phyloP scores from a whole-genome alignment of 2,113 vertebrate species.

The Stegastes partitus region DNA sequence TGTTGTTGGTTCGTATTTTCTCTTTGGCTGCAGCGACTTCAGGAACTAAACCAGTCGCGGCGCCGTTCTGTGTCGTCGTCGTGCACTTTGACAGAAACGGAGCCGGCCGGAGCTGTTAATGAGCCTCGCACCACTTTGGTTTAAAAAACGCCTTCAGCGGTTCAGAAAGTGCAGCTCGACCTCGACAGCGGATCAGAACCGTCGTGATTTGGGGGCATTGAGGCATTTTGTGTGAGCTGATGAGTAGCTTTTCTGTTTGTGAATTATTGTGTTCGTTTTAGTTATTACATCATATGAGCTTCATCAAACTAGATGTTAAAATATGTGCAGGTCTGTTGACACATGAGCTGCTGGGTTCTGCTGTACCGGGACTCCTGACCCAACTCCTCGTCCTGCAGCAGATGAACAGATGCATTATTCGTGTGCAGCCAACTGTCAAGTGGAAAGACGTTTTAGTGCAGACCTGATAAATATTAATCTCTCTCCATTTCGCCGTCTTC shows the following conservation, averaged over 20 bases:
- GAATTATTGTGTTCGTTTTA: no score
- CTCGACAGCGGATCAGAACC: no score
- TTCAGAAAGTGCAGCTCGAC: no score
- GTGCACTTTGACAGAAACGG: constrained; percentile 9
- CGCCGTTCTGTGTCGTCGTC: no score
- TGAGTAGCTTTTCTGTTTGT: background rate
- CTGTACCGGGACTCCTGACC: background rate
- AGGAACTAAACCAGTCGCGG: no score
- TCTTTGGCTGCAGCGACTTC: no score
- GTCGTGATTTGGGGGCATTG: background rate
- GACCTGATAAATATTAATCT: background rate
- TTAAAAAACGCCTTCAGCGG: background rate
- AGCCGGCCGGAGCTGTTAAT: background rate
- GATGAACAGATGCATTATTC: constrained; percentile 18
- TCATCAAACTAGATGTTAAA: no score
- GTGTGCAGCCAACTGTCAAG: constrained; percentile 10
- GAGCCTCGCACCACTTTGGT: background rate
- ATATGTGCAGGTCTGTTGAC: no score
- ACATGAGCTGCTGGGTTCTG: no score
- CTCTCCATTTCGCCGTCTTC: background rate
- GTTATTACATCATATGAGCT: no score
- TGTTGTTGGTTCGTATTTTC: no score
- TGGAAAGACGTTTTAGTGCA: background rate
- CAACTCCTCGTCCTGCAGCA: constrained; percentile 1
- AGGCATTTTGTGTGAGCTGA: background rate